A percentile compares a stretch with the other conserved stretches of the same genome.
Conservation (phyloP, 2,113 vertebrate genomes). For the Pelmatolapia mariae region DNA sequence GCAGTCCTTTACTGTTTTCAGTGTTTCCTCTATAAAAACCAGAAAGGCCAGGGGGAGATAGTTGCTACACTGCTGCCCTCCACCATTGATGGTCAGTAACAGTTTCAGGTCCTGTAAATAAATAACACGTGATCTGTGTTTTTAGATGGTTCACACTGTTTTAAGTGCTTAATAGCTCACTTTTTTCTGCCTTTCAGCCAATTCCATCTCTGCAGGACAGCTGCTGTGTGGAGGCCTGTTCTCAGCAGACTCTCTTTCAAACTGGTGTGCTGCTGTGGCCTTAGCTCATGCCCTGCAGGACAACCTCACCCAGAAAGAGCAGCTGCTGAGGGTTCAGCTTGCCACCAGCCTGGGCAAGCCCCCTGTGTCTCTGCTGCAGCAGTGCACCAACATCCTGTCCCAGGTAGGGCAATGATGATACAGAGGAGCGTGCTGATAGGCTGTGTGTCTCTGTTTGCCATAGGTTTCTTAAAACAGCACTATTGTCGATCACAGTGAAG, state of each 20-base stretch:
- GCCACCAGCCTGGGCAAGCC: conserved; percentile 96
- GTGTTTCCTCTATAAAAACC: conserved; percentile 96
- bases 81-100: conserved; percentile 87
- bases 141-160: neutral
- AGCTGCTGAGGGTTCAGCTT: conserved; percentile 91
- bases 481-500: conserved; percentile 19
- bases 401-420: conserved; percentile 75
- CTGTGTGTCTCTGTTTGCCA: neutral
- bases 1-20: conserved; percentile 99
- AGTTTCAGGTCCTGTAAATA: neutral
- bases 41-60: conserved; percentile 94
- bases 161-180: neutral
- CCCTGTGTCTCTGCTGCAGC: conserved; percentile 92
- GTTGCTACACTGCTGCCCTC: conserved; percentile 94
- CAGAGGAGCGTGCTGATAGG: neutral
- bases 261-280: conserved; percentile 96
- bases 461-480: neutral
- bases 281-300: conserved; percentile 93
- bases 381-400: conserved; percentile 98
- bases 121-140: neutral
- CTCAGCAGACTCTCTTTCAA: conserved; percentile 92
- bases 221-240: conserved; percentile 94
- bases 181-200: conserved; percentile 71
- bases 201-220: conserved; percentile 92
- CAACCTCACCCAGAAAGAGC: conserved; percentile 92